Evolutionary conservation across 2,113 vertebrate species (phyloP).

Genomic region (Perognathus longimembris): DNA sequence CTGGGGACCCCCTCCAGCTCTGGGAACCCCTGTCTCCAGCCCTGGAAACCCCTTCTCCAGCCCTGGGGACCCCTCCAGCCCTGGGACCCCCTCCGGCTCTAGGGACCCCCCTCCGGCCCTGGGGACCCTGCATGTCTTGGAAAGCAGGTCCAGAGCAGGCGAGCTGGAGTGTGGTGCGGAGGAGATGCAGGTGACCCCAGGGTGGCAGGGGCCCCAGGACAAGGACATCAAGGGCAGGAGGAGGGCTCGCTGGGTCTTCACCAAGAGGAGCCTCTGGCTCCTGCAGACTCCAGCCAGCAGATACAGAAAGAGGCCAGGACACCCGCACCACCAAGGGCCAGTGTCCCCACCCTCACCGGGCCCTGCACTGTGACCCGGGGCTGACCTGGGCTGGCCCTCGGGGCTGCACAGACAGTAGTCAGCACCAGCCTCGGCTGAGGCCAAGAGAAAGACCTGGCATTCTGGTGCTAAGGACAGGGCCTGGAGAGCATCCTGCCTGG

Average conservation of each 20-base stretch:
- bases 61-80: not conserved
- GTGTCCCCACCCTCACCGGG: not conserved
- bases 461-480: not conserved
- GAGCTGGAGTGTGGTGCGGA: not conserved
- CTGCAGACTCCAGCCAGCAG: rapidly evolving
- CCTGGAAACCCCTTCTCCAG: too few relatives aligned
- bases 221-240: not conserved
- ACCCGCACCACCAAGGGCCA: too few relatives aligned
- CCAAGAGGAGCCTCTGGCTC: not conserved
- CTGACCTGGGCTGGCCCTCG: not conserved
- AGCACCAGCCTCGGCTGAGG: not conserved
- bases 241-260: not conserved
- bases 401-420: not conserved
- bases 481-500: not conserved
- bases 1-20: not conserved
- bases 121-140: not conserved
- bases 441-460: not conserved
- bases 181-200: not conserved
- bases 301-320: not conserved
- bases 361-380: rapidly evolving
- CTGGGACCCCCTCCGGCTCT: not conserved
- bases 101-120: not conserved
- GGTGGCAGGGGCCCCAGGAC: not conserved
- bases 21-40: too few relatives aligned
- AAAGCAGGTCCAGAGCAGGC: not conserved